These are phyloP conservation scores for Sphenopsis melanotis DNA, from an alignment of 2,797 vertebrate genomes.

Conservation along the genomic window DNA sequence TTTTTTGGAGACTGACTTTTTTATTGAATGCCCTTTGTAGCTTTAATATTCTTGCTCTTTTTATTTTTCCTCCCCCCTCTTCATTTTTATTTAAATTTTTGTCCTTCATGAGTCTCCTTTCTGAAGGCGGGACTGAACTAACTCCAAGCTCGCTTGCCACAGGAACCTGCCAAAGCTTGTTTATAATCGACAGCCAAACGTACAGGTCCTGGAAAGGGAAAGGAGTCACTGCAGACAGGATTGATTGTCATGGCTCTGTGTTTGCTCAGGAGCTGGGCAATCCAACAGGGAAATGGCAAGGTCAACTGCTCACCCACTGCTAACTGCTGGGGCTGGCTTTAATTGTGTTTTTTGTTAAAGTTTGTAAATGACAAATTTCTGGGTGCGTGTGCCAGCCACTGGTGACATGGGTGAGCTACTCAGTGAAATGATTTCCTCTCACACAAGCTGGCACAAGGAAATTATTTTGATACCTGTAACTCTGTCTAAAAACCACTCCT, in stretches of 20 bases:
- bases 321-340: background rate
- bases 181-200: slow-evolving; percentile 42
- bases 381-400: background rate
- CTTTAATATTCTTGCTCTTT: background rate
- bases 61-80: background rate
- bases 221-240: slow-evolving; percentile 27
- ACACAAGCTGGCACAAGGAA: background rate
- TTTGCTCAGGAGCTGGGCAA: background rate
- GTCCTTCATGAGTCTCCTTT: slow-evolving; percentile 42
- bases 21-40: background rate
- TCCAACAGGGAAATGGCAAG: background rate
- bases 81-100: slow-evolving; percentile 9
- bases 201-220: slow-evolving; percentile 34
- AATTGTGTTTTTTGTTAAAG: background rate
- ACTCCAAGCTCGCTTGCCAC: slow-evolving; percentile 23
- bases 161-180: slow-evolving; percentile 71
- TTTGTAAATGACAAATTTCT: background rate
- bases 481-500: background rate
- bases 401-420: background rate
- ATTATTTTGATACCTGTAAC: background rate
- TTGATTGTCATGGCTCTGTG: background rate
- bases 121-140: slow-evolving; percentile 38
- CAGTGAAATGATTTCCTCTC: background rate
- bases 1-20: background rate
- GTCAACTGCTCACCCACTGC: background rate